These are phyloP conservation scores for Bilobella aurantiaca DNA, from an alignment of 1,140 invertebrate species.

Conservation along the genomic window DNA sequence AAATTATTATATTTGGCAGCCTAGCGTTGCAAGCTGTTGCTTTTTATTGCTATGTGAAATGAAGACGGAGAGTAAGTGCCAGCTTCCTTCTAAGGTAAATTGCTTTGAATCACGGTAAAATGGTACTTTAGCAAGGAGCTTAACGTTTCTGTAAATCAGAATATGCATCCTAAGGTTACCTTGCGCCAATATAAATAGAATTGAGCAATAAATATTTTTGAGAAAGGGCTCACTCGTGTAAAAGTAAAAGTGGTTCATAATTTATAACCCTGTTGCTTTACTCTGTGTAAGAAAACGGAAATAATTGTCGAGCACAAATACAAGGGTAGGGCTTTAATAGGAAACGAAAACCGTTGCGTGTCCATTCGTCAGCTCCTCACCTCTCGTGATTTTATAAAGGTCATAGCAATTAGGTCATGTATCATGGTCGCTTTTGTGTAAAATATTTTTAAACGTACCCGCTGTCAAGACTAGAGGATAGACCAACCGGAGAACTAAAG, in stretches of 20 bases:
- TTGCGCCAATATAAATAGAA: neutral
- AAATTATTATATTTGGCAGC: too few relatives aligned
- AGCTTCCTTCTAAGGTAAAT: too few relatives aligned
- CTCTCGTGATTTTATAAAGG: too few relatives aligned
- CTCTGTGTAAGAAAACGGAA: constrained; percentile 3
- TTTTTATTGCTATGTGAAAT: too few relatives aligned
- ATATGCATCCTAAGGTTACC: neutral
- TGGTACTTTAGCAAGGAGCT: neutral
- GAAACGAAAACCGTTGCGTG: too few relatives aligned
- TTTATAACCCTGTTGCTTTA: neutral
- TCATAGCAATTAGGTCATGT: neutral
- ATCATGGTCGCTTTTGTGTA: neutral
- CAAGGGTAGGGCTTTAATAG: too few relatives aligned
- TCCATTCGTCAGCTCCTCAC: too few relatives aligned
- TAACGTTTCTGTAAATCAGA: neutral
- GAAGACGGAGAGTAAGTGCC: too few relatives aligned
- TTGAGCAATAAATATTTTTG: neutral
- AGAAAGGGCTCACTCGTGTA: neutral
- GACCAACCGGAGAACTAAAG: constrained; percentile 37
- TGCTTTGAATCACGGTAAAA: too few relatives aligned
- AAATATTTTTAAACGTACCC: constrained; percentile 32
- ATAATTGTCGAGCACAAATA: neutral
- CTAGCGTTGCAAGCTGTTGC: too few relatives aligned
- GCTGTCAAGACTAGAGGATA: constrained; percentile 38
- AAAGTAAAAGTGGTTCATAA: neutral